phyloP scores from a whole-genome alignment of 2,888 invertebrate species.

The Agrotis puta region DNA sequence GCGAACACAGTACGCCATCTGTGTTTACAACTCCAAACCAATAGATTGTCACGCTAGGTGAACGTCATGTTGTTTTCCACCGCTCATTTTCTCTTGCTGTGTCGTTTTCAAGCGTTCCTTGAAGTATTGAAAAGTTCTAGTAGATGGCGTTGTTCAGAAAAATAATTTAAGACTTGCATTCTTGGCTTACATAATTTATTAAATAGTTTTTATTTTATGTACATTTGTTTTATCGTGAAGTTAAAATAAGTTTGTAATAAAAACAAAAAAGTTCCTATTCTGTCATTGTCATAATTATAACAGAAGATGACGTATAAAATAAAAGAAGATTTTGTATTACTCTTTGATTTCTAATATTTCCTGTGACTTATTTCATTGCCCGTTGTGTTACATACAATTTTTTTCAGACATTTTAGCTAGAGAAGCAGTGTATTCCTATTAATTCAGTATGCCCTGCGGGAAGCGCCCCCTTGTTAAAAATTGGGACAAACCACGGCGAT shows the following conservation, averaged over 20 bases:
- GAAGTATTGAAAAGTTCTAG: slow-evolving; percentile 28
- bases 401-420: not conserved
- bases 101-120: no score
- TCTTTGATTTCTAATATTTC: not conserved
- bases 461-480: slow-evolving; percentile 79
- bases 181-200: not conserved
- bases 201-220: not conserved
- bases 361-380: not conserved
- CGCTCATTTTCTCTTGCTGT: slow-evolving; percentile 3
- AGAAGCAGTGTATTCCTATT: not conserved
- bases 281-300: not conserved
- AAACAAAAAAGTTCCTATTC: slow-evolving; percentile 25
- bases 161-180: not conserved
- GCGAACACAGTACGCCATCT: slow-evolving; percentile 56
- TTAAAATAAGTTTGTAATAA: not conserved
- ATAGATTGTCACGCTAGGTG: not conserved
- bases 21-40: slow-evolving; percentile 9
- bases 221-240: no score
- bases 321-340: slow-evolving; percentile 35
- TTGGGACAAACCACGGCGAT: slow-evolving; percentile 80
- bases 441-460: slow-evolving; percentile 80
- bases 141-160: slow-evolving; percentile 53
- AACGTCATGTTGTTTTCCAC: not conserved
- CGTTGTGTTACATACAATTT: not conserved
- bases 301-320: slow-evolving; percentile 29